Evolutionary conservation across 64 coral and sea anemone species (phyloP).

Genomic region (Exaiptasia diaphana): DNA sequence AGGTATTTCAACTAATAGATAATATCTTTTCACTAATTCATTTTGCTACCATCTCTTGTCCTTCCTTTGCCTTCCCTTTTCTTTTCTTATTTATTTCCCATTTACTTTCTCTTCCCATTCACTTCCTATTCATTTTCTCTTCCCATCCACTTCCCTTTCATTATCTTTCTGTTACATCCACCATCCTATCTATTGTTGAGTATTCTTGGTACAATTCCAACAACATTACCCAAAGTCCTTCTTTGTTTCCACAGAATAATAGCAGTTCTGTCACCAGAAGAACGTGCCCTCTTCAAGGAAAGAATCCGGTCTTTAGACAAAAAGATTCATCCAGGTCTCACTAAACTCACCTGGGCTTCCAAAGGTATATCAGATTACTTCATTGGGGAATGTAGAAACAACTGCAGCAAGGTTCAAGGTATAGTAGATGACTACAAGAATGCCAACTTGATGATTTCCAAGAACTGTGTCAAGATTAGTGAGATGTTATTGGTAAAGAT

Average conservation of each 20-base stretch:
- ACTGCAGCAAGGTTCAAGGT: conserved; percentile 98
- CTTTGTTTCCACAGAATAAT: conserved; percentile 66
- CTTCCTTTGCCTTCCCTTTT: too few species aligned
- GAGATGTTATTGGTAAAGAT: conserved; percentile 96
- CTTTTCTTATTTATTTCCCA: too few species aligned
- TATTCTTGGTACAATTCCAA: too few species aligned
- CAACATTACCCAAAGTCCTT: too few species aligned
- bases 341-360: conserved; percentile 94
- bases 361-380: conserved; percentile 99
- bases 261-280: conserved; percentile 87
- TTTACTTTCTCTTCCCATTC: background rate
- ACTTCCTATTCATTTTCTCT: too few species aligned
- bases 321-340: conserved; percentile 96
- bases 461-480: conserved; percentile 96
- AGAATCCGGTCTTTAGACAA: conserved; percentile 94
- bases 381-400: conserved; percentile 96
- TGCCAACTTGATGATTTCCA: conserved; percentile 92
- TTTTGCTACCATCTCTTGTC: too few species aligned
- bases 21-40: background rate
- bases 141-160: too few species aligned
- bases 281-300: conserved; percentile 86
- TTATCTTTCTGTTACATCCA: too few species aligned
- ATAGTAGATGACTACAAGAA: conserved; percentile 99
- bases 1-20: conserved; percentile 45
- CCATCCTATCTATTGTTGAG: too few species aligned